Conservation (phyloP, 2,888 invertebrate species). For the Agrypnus murinus region DNA sequence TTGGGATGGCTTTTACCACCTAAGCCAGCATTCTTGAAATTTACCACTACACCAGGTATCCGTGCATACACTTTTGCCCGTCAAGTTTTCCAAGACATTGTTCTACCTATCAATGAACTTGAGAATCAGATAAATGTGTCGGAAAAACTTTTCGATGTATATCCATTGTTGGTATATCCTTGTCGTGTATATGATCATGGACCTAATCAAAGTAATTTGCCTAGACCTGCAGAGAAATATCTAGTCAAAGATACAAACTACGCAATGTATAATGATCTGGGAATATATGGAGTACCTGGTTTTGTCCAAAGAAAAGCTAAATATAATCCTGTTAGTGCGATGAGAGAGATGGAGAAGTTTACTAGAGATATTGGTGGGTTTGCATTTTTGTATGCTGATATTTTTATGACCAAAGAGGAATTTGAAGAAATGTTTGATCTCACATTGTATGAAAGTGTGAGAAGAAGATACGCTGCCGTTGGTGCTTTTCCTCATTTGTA, state of each 20-base stretch:
- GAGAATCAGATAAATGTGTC: constrained; percentile 78
- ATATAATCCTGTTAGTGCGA: constrained; percentile 78
- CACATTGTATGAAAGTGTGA: constrained; percentile 76
- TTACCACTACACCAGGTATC: constrained; percentile 80
- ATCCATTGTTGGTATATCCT: constrained; percentile 81
- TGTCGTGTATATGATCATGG: constrained; percentile 80
- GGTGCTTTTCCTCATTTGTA: constrained; percentile 79
- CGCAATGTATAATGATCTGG: constrained; percentile 82
- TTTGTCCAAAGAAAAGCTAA: constrained; percentile 75
- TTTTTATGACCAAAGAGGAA: constrained; percentile 79
- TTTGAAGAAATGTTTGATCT: constrained; percentile 82
- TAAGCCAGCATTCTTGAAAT: constrained; percentile 83
- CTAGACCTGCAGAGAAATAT: constrained; percentile 74
- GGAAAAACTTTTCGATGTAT: constrained; percentile 78
- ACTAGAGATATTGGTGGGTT: constrained; percentile 80
- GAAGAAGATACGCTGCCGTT: constrained; percentile 75
- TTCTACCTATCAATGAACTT: constrained; percentile 78
- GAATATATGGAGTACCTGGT: constrained; percentile 81
- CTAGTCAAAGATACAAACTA: constrained; percentile 79
- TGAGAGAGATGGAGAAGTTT: constrained; percentile 82
- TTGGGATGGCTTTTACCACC: constrained; percentile 82
- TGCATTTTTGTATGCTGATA: constrained; percentile 82
- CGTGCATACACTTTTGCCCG: constrained; percentile 81
- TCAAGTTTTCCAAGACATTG: constrained; percentile 83
- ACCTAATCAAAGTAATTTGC: constrained; percentile 75